Evolutionary conservation across 2,888 invertebrate species (phyloP).

Genomic region (Furcula furcula): DNA sequence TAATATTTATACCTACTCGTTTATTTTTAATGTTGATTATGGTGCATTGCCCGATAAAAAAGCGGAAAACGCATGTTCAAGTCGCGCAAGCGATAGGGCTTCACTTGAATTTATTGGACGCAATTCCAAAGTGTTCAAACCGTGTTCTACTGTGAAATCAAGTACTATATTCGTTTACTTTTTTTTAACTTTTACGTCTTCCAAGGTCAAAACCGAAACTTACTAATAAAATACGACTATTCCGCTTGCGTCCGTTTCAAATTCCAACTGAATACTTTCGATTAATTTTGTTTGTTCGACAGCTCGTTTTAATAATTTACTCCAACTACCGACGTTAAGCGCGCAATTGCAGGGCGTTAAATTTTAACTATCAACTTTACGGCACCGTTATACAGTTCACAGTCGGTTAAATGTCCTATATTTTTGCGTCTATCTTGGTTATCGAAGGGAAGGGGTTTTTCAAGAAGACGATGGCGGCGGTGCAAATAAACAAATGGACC

Average conservation of each 20-base stretch:
- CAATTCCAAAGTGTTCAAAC: no score
- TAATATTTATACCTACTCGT: no score
- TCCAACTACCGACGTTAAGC: constrained; percentile 37
- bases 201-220: constrained; percentile 1
- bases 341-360: constrained; percentile 31
- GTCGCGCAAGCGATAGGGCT: no score
- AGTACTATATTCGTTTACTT: neutral
- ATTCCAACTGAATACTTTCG: constrained; percentile 64
- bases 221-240: constrained; percentile 41
- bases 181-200: no score
- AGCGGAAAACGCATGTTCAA: no score
- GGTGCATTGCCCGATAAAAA: no score
- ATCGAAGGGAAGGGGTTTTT: constrained; percentile 36
- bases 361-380: constrained; percentile 37
- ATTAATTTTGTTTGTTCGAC: constrained; percentile 66
- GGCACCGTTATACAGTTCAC: constrained; percentile 31
- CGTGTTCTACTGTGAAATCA: no score
- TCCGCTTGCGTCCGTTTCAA: constrained; percentile 41
- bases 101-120: no score
- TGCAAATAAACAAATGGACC: constrained; percentile 59
- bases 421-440: constrained; percentile 32
- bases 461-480: constrained; percentile 32
- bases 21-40: no score
- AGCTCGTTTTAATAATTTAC: constrained; percentile 66
- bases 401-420: constrained; percentile 14